phyloP scores from a whole-genome alignment of 1,140 invertebrate species.

The Acyrthosiphon pisum region DNA sequence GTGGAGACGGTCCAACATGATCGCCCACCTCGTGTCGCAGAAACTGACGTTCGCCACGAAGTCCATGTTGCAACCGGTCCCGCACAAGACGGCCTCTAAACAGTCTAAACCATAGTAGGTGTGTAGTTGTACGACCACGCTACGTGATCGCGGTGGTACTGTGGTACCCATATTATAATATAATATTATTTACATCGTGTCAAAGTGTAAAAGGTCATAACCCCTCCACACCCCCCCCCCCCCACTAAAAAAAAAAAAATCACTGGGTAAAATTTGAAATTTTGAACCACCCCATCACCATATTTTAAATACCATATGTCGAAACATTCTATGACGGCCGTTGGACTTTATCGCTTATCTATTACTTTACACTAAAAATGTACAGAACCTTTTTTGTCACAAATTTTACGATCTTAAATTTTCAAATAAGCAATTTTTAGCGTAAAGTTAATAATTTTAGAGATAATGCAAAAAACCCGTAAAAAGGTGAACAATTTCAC shows the following conservation, averaged over 20 bases:
- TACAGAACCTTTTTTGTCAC: too few species aligned
- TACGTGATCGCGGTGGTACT: neutral
- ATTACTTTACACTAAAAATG: too few species aligned
- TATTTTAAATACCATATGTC: too few species aligned
- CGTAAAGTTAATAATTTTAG: too few species aligned
- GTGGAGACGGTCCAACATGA: slow-evolving; percentile 80
- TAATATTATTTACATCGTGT: neutral
- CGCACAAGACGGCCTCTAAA: slow-evolving; percentile 29
- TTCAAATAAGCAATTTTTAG: too few species aligned
- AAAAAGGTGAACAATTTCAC: too few species aligned
- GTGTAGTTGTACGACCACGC: neutral
- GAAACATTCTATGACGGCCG: too few species aligned
- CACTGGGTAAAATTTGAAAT: neutral
- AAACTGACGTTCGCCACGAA: slow-evolving; percentile 78
- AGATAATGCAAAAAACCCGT: too few species aligned
- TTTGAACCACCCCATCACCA: too few species aligned
- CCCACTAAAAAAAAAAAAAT: neutral
- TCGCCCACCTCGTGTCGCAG: slow-evolving; percentile 81
- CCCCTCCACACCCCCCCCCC: too few species aligned
- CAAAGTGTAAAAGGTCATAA: neutral
- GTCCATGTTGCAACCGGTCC: slow-evolving; percentile 71
- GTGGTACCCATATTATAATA: neutral
- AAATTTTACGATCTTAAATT: too few species aligned
- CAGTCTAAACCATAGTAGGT: slow-evolving; percentile 32
- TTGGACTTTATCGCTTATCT: too few species aligned